Base-by-base conservation (phyloP, 2,113 vertebrate species). In the Dipodomys merriami region DNA sequence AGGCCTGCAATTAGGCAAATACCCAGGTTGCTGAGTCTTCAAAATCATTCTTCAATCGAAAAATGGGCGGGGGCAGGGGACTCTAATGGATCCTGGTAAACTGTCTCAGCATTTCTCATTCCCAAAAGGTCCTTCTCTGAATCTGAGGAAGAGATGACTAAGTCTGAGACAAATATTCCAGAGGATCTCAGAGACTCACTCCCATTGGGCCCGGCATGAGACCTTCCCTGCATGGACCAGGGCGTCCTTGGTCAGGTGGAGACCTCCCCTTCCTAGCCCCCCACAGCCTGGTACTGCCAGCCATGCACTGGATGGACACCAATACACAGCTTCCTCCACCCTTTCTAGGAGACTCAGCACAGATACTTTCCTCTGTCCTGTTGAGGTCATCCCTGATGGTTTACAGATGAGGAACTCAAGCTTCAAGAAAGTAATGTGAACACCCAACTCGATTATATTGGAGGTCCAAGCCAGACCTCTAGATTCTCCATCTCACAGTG, bases 11-110 rank as follows among this genome's bases (percentile, higher is more conserved):
- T 95, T 94, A 96, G 76, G 83, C 79, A 96, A 93, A 90, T 53
- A 49, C 53, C 83, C 91, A 95, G 94, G 92, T 25, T 90, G 91
- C 92, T 94, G 95, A 96, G 85, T 92, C 86, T 92, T 95, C 79
- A 94, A 93, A 96, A 95, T 95, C 62, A 76, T 39, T 60, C 71
- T 95, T 81, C 2, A 12, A 93, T 91, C 35, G 4, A 95, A 94
- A 93, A 84, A 62, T 67, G 15, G 71, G 57, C 13, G 53, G 69
- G 74, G 69, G 23, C 60, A 46, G 71, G n/a, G 35, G 76, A 69
- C 25, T 60, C 76, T 95, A 94, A 95, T 94, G 83, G 91, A 91
- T 88, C 79, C 91, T 90, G 71, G 90, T 92, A 91, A 80, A 88
- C 29, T 16, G 57, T 90, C 85, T 97, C 94, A 96, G 93, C 91